Conservation (phyloP, 2,888 invertebrate genomes). For the Saturnia pavonia region DNA sequence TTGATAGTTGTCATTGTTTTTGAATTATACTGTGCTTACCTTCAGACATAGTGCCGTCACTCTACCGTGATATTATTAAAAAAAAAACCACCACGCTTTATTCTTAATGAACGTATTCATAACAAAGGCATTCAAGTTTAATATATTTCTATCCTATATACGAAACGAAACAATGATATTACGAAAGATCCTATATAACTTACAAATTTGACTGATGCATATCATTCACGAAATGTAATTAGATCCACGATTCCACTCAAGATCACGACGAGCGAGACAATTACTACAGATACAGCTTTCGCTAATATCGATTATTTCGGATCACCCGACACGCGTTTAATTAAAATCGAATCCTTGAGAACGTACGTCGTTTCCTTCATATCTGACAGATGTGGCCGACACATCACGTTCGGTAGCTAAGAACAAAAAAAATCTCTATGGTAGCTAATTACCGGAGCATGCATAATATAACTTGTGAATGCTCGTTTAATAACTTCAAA, state of each 20-base stretch:
- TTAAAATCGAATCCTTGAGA: conserved; percentile 58
- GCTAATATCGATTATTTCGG: conserved; percentile 33
- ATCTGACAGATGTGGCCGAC: conserved; percentile 63
- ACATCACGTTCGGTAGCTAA: conserved; percentile 44
- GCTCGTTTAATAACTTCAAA: conserved; percentile 49
- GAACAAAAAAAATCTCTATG: conserved; percentile 38
- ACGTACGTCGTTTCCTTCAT: conserved; percentile 34
- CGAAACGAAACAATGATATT: conserved; percentile 12
- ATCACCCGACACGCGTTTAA: conserved; percentile 39
- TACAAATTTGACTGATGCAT: conserved; percentile 28
- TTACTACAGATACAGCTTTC: conserved; percentile 16
- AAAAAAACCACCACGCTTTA: neutral
- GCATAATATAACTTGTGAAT: conserved; percentile 54
- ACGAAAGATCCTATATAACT: conserved; percentile 25
- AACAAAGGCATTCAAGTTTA: neutral
- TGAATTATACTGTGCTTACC: too few relatives aligned
- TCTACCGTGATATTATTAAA: too few relatives aligned
- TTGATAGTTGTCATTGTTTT: too few relatives aligned
- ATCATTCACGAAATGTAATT: conserved; percentile 36
- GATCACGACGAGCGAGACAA: conserved; percentile 38
- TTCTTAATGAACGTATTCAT: neutral
- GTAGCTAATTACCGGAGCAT: conserved; percentile 57
- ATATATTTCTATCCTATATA: neutral
- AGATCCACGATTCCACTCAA: conserved; percentile 27
- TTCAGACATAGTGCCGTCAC: too few relatives aligned